Conservation (phyloP, 1,140 invertebrate genomes). For the Leguminivora glycinivorella region DNA sequence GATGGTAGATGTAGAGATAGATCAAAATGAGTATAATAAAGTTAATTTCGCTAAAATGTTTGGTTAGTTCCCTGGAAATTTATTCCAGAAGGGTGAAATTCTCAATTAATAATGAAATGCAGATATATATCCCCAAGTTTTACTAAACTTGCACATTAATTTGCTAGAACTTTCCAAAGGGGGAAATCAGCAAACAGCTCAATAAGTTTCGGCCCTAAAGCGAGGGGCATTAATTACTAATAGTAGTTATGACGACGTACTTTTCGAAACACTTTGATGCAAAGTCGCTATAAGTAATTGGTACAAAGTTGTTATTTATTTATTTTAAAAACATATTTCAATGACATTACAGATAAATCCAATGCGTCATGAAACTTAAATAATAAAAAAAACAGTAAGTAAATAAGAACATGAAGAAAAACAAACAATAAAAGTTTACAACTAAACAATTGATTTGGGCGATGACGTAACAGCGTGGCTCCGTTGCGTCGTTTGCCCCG, state of each 20-base stretch:
- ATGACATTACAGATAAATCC: too few species aligned
- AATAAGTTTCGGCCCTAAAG: constrained; percentile 5
- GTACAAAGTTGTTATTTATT: not conserved
- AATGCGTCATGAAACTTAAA: too few species aligned
- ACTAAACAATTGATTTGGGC: too few species aligned
- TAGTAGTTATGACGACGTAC: not conserved
- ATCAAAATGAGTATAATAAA: too few species aligned
- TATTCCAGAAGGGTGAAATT: not conserved
- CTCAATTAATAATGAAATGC: constrained; percentile 7
- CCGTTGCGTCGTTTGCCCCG: too few species aligned
- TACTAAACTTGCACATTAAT: constrained; percentile 21
- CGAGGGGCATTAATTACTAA: constrained; percentile 24
- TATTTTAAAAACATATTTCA: too few species aligned
- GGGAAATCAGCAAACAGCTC: constrained; percentile 16
- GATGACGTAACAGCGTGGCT: too few species aligned
- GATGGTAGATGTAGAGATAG: too few species aligned
- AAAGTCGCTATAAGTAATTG: not conserved
- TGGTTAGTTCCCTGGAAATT: not conserved
- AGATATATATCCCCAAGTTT: constrained; percentile 11
- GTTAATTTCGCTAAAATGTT: not conserved
- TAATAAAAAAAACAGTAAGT: too few species aligned
- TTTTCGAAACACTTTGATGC: not conserved
- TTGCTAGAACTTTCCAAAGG: constrained; percentile 15
- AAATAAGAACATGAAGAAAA: too few species aligned
- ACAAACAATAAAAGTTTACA: too few species aligned